Evolutionary conservation across 2,113 vertebrate genomes (phyloP).

Genomic region (Phainopepla nitens): DNA sequence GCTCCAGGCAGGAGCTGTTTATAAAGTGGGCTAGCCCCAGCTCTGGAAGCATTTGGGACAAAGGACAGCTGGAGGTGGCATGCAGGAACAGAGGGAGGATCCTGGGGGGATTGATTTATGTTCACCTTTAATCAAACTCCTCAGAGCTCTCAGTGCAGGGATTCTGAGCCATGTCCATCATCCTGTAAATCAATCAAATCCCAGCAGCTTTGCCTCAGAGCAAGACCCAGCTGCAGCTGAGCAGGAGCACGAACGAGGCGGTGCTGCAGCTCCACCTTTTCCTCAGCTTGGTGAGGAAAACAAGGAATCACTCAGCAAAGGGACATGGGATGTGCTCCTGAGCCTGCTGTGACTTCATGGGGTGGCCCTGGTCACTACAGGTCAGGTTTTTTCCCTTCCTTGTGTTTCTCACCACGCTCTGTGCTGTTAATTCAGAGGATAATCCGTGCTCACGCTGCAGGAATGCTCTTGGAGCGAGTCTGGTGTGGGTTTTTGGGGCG

Average conservation of each 20-base stretch:
- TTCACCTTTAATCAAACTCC: background rate
- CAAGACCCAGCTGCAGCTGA: slow-evolving; percentile 15
- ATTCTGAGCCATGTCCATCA: background rate
- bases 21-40: fast-evolving
- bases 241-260: background rate
- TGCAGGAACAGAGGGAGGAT: background rate
- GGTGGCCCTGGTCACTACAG: background rate
- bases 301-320: background rate
- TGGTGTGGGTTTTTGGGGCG: background rate
- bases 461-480: background rate
- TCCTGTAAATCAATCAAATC: background rate
- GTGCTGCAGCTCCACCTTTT: background rate
- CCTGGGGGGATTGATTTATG: background rate
- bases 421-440: background rate
- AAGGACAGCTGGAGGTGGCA: background rate
- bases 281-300: fast-evolving
- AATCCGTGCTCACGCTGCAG: background rate
- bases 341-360: background rate
- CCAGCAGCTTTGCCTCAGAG: slow-evolving; percentile 33
- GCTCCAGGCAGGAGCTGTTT: background rate
- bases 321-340: fast-evolving
- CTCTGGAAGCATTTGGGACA: background rate
- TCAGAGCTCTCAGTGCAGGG: background rate
- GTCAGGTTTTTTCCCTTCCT: background rate
- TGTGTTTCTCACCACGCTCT: background rate